Base-by-base conservation (phyloP, 2,888 invertebrate genomes). In the Xanthostigma xanthostigma region DNA sequence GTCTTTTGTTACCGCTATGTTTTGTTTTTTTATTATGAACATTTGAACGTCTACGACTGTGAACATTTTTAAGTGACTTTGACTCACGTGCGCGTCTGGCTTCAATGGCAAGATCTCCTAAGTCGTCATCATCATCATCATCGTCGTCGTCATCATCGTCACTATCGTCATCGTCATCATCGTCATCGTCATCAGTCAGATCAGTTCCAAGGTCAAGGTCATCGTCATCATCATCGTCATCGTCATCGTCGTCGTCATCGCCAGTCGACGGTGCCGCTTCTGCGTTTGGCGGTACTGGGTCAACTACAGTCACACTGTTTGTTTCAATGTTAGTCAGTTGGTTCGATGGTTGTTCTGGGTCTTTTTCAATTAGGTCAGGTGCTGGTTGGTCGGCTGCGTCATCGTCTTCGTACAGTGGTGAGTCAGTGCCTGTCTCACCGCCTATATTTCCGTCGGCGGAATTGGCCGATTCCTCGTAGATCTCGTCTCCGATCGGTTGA, bases 21-120 rank as follows among this genome's bases (percentile, higher is more conserved):
- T 44, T 35, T 36, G 33, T 43, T 39, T 27, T 27, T 27, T 27
- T 27, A 27, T 27, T 27, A 27, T 27, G 27, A 27, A 27, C 27
- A 27, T 27, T 27, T 27, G 27, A 27, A 27, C 27, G 27, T 27
- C 41, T 48, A 38, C 41, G 51, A 13, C 46, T 49, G 59, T 62
- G 62, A 60, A 64, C 63, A 60, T 63, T 63, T 58, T 61, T 62
- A 60, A 63, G 63, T 57, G 78, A 77, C 79, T 83, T 85, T 63
- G 84, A 87, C 88, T 88, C 86, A 87, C 88, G 87, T 85, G 87
- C 76, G 73, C 73, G 71, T 67, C 78, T 78, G 59, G 80, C 78
- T 67, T 75, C 78, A 62, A 78, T 74, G 66, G 84, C 76, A 58
- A 76, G 77, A 60, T 81, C 74, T 61, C 80, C 79, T 57, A 81